Base-by-base conservation (phyloP, 2,797 vertebrate species). In the Salmo trutta region DNA sequence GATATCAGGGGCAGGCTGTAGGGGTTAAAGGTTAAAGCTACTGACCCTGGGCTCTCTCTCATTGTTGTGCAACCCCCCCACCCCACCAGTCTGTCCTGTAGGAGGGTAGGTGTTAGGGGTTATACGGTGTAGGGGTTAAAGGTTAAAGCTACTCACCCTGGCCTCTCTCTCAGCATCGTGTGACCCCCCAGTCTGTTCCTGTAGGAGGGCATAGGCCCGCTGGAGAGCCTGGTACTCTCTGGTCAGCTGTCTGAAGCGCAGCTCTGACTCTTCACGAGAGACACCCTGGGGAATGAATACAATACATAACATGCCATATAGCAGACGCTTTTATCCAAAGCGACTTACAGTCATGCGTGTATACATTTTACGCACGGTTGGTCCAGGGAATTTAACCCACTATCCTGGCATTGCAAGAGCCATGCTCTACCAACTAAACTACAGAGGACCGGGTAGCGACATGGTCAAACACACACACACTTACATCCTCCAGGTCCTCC, bases 141-240 rank as follows among this genome's bases (percentile, higher is more conserved):
- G 41, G 41, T 47, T 2, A 41, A 41, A 41, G 7, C 7, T 12
- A 47, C 41, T 47, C 41, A 99, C 98, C 96, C 96, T 95, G 86
- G 96, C 95, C 91, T 99, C 97, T 85, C 97, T 92, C 92, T 99
- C 98, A 1, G 97, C 97, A 81, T 99, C 98, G 84, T 98, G 89
- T 0, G 97, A 96, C 68, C 98, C 98, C 1, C 96, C 96, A 0
- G 96, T 95, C 94, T 98, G 97, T 70, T 99, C 97, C 79, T 99
- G 98, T 78, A 99, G 95, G 71, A 99, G 93, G 1, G 98, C 98
- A 0, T 99, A 99, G 0, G 98, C 98, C 66, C 98, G 95, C 93
- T 99, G 98, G 75, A 99, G 95, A 66, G 98, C 98, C 89, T 99
- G 98, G 89, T 99, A 99, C 83, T 99, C 98, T 86, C 97, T 93